Evolutionary conservation across 2,888 invertebrate genomes (phyloP), one percentile per base, ranked within the genome.

Genomic region (Argyresthia albistria): DNA sequence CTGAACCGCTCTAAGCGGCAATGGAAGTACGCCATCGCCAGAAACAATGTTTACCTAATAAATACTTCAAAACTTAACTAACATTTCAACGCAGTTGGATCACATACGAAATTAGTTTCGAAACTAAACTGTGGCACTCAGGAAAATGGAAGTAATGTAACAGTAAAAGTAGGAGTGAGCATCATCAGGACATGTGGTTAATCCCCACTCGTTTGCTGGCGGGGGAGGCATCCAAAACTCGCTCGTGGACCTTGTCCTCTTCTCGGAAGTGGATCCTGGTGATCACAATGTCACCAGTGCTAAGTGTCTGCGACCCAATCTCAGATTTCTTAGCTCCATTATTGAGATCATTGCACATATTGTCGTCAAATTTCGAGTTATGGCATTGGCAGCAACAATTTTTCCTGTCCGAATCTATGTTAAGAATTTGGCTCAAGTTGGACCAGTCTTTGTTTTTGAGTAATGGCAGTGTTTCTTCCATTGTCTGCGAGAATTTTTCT

Each of bases 231-330:
- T 88, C 88, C 0, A 88, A 67, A 54, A 80, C 74, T 59, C 84
- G 76, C 60, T 88, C 88, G 49, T 83, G 80, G 0, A 67, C 59
- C 59, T 88, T 88, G 55, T 88, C 88, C 59, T 88, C 88, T 58
- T 88, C 88, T 48, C 86, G 71, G 69, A 88, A 88, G 63, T 88
- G 88, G 66, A 96, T 95, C 79, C 94, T 93, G 46, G 96, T 96
- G 65, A 97, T 95, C 53, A 96, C 96, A 67, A 97, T 95, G 73
- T 97, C 97, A 50, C 97, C 97, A 14, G 97, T 97, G 72, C 96
- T 96, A 48, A 96, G 88, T 1, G 97, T 97, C 80, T 97, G 97
- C 55, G 93, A 93, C 37, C 91, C 92, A 55, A 91, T 89, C 62
- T 91, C 90, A 9, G 70, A 58, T 59, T 82, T 80, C 69, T 80